Percentiles rank a stretch among this genome's conserved stretches.
These are phyloP conservation scores for Sialis lutaria DNA, from an alignment of 2,888 invertebrate species.

Conservation along the genomic window DNA sequence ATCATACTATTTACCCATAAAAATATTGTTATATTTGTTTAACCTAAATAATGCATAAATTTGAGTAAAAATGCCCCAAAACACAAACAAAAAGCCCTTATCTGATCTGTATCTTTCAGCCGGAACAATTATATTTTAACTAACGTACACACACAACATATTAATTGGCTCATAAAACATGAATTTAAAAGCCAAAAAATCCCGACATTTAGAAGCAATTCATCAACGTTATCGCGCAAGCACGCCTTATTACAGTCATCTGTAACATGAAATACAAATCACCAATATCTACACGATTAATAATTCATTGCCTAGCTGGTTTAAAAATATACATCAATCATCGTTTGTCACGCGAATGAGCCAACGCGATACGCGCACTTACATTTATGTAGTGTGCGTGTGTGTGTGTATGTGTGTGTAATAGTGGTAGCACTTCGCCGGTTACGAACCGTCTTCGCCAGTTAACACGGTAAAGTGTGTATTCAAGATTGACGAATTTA, in stretches of 20 bases:
- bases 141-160: too few species aligned
- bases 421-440: too few species aligned
- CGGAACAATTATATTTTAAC: too few species aligned
- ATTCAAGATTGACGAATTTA: too few species aligned
- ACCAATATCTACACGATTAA: constrained; percentile 1
- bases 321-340: constrained; percentile 1
- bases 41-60: too few species aligned
- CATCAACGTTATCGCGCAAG: constrained; percentile 1
- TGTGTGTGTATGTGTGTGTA: not conserved
- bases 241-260: not conserved
- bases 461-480: too few species aligned
- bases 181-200: not conserved
- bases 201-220: not conserved
- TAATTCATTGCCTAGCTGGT: not conserved
- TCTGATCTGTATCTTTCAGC: too few species aligned
- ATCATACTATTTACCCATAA: too few species aligned
- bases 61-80: too few species aligned
- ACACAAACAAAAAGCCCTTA: too few species aligned
- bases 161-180: not conserved
- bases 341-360: constrained; percentile 2
- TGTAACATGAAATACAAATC: constrained; percentile 3
- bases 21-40: too few species aligned
- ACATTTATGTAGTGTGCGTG: not conserved
- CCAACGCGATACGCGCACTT: not conserved
- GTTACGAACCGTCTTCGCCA: too few species aligned